A percentile compares a stretch with the other conserved stretches of the same genome.
phyloP scores from a whole-genome alignment of 2,888 invertebrate species.

The Holacanthella duospinosa region DNA sequence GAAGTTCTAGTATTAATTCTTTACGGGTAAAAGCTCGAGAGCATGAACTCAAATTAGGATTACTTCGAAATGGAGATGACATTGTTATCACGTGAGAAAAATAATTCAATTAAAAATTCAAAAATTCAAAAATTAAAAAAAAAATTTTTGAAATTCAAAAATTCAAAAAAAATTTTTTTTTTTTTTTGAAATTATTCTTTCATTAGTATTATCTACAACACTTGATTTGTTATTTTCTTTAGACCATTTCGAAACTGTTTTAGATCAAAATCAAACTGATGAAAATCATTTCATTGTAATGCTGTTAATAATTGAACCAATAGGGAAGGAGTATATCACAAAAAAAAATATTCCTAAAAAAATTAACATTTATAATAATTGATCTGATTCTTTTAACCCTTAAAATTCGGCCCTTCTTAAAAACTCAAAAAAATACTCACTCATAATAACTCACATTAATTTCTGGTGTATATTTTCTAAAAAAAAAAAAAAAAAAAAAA shows the following conservation, averaged over 20 bases:
- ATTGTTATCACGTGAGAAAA: constrained; percentile 9
- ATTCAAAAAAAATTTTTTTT: no score
- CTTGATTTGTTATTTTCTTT: no score
- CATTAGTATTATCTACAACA: no score
- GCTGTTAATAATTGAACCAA: no score
- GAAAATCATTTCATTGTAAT: no score
- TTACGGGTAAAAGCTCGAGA: constrained; percentile 77
- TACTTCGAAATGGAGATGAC: constrained; percentile 46
- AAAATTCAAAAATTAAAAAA: not conserved
- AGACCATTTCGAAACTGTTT: no score
- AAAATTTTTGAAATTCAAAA: not conserved
- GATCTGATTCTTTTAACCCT: no score
- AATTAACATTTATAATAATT: not conserved
- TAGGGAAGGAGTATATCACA: no score
- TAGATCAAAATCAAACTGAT: no score
- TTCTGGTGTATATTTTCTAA: no score
- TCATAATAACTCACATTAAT: not conserved
- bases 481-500: not conserved
- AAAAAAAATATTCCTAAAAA: not conserved
- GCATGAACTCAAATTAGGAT: constrained; percentile 62
- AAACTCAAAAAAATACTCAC: not conserved
- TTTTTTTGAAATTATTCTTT: no score
- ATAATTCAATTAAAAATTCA: not conserved
- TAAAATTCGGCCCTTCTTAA: no score
- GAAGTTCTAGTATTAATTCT: constrained; percentile 78